Percentiles rank a stretch among this genome's conserved stretches.
Evolutionary conservation across 2,113 vertebrate genomes (phyloP).

Genomic region (Indicator maculatus): DNA sequence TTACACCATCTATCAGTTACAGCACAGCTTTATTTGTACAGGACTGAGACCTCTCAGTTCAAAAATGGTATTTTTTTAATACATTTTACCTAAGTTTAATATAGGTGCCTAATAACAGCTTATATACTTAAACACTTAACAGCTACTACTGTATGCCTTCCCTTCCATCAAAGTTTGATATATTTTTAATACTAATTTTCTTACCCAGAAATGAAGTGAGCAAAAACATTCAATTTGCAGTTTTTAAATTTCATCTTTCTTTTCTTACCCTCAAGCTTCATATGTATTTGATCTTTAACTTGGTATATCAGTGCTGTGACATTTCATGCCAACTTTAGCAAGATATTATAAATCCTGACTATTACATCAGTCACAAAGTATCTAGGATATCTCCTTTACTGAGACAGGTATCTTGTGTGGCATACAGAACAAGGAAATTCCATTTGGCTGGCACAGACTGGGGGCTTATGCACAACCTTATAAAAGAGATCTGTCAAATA

Average conservation of each 20-base stretch:
- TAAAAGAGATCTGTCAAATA: neutral
- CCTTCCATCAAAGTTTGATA: neutral
- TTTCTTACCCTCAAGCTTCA: neutral
- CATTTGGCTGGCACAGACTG: neutral
- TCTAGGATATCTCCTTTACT: conserved; percentile 7
- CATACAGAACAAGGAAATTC: conserved; percentile 10
- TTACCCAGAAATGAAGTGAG: neutral
- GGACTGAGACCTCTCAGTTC: neutral
- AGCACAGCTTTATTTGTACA: neutral
- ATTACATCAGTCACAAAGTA: neutral
- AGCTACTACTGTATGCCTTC: neutral
- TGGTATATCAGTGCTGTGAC: neutral
- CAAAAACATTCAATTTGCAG: neutral
- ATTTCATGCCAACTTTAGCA: conserved; percentile 42
- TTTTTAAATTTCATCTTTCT: neutral
- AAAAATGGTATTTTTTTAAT: neutral
- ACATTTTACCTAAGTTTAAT: neutral
- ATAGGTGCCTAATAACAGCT: neutral
- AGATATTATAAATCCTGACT: conserved; percentile 48
- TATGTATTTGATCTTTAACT: conserved; percentile 11
- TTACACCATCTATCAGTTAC: neutral
- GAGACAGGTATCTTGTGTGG: neutral
- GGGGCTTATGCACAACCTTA: neutral
- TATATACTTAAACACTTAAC: neutral
- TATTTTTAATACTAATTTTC: neutral